phyloP scores from a whole-genome alignment of 2,113 vertebrate species.

The sheep (Ovis aries) region DNA sequence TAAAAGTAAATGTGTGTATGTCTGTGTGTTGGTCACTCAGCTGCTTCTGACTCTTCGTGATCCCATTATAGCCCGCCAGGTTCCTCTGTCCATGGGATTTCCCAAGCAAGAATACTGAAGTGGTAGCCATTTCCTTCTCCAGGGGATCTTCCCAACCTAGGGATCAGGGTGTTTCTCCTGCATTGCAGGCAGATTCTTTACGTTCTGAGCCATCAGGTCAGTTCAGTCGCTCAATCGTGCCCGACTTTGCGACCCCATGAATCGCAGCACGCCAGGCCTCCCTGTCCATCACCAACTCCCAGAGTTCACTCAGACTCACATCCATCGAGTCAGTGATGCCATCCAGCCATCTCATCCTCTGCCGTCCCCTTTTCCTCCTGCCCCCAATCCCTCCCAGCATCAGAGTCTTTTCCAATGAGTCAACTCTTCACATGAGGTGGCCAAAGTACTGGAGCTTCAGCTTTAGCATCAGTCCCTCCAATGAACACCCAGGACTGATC shows the following conservation, averaged over 20 bases:
- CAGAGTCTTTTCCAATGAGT: too few species aligned
- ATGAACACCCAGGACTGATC: too few species aligned
- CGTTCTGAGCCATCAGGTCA: neutral
- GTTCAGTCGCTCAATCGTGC: neutral
- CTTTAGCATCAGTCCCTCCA: too few species aligned
- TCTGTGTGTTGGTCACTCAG: neutral
- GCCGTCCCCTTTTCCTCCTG: too few species aligned
- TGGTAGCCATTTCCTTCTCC: neutral
- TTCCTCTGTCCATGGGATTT: neutral
- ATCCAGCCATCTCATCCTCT: neutral
- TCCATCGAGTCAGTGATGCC: neutral
- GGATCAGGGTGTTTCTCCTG: neutral
- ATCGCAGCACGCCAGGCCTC: rapidly evolving
- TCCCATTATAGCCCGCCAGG: neutral
- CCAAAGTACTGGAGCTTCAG: too few species aligned
- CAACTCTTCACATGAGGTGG: too few species aligned
- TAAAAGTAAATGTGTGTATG: neutral
- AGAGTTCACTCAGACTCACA: neutral
- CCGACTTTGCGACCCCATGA: neutral
- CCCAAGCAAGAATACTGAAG: neutral
- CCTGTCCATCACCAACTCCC: neutral
- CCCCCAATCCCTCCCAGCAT: too few species aligned
- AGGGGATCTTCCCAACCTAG: neutral
- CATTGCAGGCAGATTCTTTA: neutral
- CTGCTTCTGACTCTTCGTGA: neutral